Percentiles rank a stretch among this genome's conserved stretches.
These are phyloP conservation scores for Uloborus plumipes DNA, from an alignment of 2,888 invertebrate species.

Conservation along the genomic window DNA sequence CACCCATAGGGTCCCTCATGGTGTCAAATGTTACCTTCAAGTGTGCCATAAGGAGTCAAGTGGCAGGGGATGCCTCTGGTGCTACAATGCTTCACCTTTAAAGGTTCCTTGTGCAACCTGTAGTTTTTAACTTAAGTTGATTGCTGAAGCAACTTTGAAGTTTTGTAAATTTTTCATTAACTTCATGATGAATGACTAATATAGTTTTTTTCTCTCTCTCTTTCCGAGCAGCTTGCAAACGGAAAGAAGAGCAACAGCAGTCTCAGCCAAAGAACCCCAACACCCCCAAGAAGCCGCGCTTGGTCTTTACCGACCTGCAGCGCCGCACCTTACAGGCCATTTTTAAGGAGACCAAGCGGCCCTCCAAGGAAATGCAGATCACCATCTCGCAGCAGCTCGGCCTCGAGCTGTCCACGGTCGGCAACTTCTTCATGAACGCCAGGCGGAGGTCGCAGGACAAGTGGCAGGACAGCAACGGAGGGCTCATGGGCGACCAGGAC, in stretches of 20 bases:
- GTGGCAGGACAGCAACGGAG: conserved; percentile 91
- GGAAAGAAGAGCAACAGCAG: conserved; percentile 84
- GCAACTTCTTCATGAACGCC: conserved; percentile 99
- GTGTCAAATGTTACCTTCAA: too few species aligned
- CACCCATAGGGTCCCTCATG: too few species aligned
- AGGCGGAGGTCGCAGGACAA: conserved; percentile 91
- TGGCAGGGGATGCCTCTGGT: too few species aligned
- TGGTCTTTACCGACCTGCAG: conserved; percentile 99
- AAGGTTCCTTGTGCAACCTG: too few species aligned
- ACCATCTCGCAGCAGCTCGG: conserved; percentile 98
- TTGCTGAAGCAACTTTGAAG: too few species aligned
- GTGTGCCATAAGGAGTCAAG: too few species aligned
- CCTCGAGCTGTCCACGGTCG: conserved; percentile 96
- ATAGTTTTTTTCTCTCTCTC: conserved; percentile 13
- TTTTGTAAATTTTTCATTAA: too few species aligned
- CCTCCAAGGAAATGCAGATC: conserved; percentile 99
- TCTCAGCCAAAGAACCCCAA: conserved; percentile 67
- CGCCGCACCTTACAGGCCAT: conserved; percentile 99
- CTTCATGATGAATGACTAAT: too few species aligned
- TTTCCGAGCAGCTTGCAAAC: conserved; percentile 84
- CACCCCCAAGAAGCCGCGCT: conserved; percentile 98
- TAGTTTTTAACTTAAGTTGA: too few species aligned
- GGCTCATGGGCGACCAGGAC: conserved; percentile 73
- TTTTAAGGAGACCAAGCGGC: conserved; percentile 99
- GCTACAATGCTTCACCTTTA: too few species aligned